Evolutionary conservation across 2,113 vertebrate species (phyloP).

Genomic region (Myrmophylax atrothorax): DNA sequence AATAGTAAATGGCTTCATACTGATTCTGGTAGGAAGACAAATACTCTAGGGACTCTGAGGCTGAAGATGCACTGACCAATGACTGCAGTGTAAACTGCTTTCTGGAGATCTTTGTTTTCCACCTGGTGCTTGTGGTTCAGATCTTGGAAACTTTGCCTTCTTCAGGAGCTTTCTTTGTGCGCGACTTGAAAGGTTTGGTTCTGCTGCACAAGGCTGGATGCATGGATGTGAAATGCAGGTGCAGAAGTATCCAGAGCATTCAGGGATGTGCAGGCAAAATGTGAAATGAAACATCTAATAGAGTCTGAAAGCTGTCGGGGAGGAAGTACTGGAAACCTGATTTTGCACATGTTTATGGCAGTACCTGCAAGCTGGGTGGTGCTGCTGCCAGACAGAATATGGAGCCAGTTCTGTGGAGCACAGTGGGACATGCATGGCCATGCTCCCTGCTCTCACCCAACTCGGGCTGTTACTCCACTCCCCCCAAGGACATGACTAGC

Average conservation of each 20-base stretch:
- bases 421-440: fast-evolving
- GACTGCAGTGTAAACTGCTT: neutral
- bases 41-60: neutral
- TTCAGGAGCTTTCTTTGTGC: neutral
- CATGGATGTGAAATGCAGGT: neutral
- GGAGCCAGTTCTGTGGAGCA: neutral
- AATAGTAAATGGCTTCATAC: neutral
- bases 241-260: neutral
- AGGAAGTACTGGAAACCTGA: neutral
- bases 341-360: neutral
- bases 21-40: neutral
- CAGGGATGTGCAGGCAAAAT: neutral
- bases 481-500: no score
- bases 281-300: fast-evolving
- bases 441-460: neutral
- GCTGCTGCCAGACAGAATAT: neutral
- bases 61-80: neutral
- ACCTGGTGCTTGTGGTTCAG: neutral
- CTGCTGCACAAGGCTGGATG: neutral
- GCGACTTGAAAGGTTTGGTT: neutral
- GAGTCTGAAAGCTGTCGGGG: neutral
- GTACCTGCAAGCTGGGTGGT: neutral
- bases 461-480: fast-evolving
- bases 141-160: neutral
- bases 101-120: neutral